Conservation (phyloP, 2,888 invertebrate species). For the Drosophila meridionalis region DNA sequence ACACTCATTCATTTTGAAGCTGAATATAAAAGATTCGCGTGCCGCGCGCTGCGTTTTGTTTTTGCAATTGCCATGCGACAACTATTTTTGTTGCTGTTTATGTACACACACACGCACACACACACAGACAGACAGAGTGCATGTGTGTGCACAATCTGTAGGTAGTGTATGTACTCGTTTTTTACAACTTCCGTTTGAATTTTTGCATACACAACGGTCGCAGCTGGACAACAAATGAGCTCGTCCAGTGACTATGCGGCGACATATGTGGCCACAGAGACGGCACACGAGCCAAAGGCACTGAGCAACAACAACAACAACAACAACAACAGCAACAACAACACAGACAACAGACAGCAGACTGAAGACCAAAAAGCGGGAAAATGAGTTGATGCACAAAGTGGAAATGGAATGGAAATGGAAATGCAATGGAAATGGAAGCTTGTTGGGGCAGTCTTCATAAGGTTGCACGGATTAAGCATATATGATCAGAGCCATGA, state of each 20-base stretch:
- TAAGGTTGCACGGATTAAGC: background rate
- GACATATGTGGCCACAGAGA: slow-evolving; percentile 75
- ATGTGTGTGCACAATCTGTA: slow-evolving; percentile 34
- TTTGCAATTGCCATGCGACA: slow-evolving; percentile 36
- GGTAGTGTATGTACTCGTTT: slow-evolving; percentile 57
- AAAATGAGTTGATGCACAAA: slow-evolving; percentile 19
- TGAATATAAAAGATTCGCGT: slow-evolving; percentile 60
- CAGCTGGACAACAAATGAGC: slow-evolving; percentile 70
- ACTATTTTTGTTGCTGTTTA: slow-evolving; percentile 39
- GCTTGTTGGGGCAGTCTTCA: slow-evolving; percentile 12
- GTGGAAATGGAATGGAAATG: background rate
- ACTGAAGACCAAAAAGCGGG: too few relatives aligned
- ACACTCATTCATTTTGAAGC: slow-evolving; percentile 22
- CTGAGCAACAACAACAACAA: background rate
- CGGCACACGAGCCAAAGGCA: slow-evolving; percentile 38
- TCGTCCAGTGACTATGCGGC: slow-evolving; percentile 68
- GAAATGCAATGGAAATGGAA: background rate
- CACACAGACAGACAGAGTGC: background rate
- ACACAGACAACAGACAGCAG: background rate
- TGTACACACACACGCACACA: slow-evolving; percentile 6
- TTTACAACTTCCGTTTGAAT: slow-evolving; percentile 67
- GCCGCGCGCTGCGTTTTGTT: slow-evolving; percentile 52
- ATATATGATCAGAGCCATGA: background rate
- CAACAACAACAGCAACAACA: background rate
- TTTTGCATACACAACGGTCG: slow-evolving; percentile 53